Base-by-base conservation (phyloP, 2,797 vertebrate species). In the Loris lydekkerianus region DNA sequence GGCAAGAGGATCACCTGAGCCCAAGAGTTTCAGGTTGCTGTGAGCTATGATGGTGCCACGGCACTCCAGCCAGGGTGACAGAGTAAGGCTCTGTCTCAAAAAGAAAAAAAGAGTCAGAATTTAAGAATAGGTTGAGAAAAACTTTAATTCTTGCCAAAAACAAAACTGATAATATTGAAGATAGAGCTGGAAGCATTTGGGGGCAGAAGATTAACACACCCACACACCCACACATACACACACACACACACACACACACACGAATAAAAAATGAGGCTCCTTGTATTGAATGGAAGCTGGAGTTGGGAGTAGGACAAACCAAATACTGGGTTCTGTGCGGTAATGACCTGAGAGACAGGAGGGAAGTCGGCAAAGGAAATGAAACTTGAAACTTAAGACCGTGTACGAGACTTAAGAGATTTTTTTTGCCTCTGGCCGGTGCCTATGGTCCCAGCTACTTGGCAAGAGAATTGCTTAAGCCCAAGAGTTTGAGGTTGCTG, bases 61-160 rank as follows among this genome's bases (percentile, higher is more conserved):
- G 13, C 49, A 53, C 14, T 53, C 49, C 3, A 53, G 14, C 49
- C 49, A 53, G 46, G 49, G 49, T 14, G 14, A 53, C 49, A 53
- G 49, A 15, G 49, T 53, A 53, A 53, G 49, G 14, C 49, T 49
- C 49, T 49, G 49, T 49, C 49, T 49, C 14, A 53, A 53, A 53
- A 53, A 14, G 49, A 15, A 53, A 53, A 53, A 53, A 37, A 85
- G 23, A 63, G 5, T 93, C 56, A 86, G 76, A 91, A 89, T 80
- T n/a, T n/a, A 92, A 88, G n/a, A 91, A 7, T 17, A 58, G 31
- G 58, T 37, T 73, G 17, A 86, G 60, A 72, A 96, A 94, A 72
- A 49, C 46, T 87, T 89, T 72, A 81, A 81, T 67, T 87, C 53
- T 94, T 77, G 56, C 27, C 60, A 21, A 43, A 70, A 76, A 78